Evolutionary conservation across 64 coral and sea anemone genomes (phyloP), one percentile per base, ranked within the genome.

Genomic region (Acropora tenuis): DNA sequence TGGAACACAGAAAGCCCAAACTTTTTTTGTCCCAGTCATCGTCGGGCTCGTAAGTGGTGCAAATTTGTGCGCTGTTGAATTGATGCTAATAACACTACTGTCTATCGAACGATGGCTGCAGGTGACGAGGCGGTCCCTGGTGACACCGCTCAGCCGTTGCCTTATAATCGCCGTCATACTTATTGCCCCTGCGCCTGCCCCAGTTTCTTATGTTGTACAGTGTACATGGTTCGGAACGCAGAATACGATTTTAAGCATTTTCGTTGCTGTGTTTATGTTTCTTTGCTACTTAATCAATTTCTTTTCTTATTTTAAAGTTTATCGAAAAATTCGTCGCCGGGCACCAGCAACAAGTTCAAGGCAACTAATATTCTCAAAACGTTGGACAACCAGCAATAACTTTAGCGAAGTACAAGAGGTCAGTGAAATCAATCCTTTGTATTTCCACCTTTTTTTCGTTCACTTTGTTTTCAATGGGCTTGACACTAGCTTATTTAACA

Each of bases 51-150:
- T 5, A 0, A 84, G 16, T 69, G 15, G 43, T 3, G 18, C 2
- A 47, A 69, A 20, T 43, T 48, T 84, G 5, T 3, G 4, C 1
- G 0, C 13, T 2, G 2, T 69, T 1, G 67, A 43, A 7, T 12
- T 84, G 20, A 16, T 69, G 8, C 4, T 69, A 9, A 69, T 84
- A 69, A 69, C 82, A 10, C 6, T 71, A 0, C 48, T 84, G 43
- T 69, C 82, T n/a, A 48, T 84, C 11, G 61, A 84, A 49, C 43
- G 82, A 2, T 84, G 82, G 65, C 82, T 84, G 15, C 65, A 84
- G 15, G 71, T 84, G 82, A 20, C 16, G 2, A 58, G 60, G 12
- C 1, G 43, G 18, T 84, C 44, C 8, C 20, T 49, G 44, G 5
- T 48, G 5, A 47, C 82, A 48, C 18, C 61, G 1, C 61, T 7